Evolutionary conservation across 2,797 vertebrate species (phyloP).

Genomic region (Limnodromus scolopaceus): DNA sequence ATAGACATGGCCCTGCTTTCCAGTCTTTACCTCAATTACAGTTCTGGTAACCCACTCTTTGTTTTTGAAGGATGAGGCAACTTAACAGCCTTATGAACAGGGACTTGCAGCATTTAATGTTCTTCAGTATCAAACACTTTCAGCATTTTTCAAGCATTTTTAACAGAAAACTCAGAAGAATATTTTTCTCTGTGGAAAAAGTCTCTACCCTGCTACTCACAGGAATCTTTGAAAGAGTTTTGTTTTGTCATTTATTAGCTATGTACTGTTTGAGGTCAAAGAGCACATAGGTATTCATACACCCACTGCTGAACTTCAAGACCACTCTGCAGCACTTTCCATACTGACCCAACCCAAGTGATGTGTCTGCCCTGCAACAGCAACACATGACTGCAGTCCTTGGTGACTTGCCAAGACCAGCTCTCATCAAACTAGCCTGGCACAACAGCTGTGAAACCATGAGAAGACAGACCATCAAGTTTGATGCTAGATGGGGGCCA

Average conservation of each 20-base stretch:
- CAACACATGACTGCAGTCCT: not conserved
- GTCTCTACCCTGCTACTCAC: not conserved
- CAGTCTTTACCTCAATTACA: not conserved
- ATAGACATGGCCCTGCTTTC: not conserved
- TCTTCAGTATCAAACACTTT: not conserved
- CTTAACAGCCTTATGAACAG: not conserved
- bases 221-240: not conserved
- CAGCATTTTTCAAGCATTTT: not conserved
- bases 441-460: not conserved
- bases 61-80: not conserved
- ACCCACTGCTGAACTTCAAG: not conserved
- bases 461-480: not conserved
- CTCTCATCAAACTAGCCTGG: not conserved
- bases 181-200: not conserved
- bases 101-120: not conserved
- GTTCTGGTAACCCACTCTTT: not conserved
- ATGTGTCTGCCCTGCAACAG: not conserved
- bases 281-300: not conserved
- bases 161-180: not conserved
- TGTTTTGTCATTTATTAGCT: not conserved
- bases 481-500: no score
- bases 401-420: not conserved
- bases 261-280: not conserved
- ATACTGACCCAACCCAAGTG: accelerated
- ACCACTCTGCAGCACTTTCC: not conserved